Evolutionary conservation across 2,113 vertebrate species (phyloP).

Genomic region (Menura novaehollandiae): DNA sequence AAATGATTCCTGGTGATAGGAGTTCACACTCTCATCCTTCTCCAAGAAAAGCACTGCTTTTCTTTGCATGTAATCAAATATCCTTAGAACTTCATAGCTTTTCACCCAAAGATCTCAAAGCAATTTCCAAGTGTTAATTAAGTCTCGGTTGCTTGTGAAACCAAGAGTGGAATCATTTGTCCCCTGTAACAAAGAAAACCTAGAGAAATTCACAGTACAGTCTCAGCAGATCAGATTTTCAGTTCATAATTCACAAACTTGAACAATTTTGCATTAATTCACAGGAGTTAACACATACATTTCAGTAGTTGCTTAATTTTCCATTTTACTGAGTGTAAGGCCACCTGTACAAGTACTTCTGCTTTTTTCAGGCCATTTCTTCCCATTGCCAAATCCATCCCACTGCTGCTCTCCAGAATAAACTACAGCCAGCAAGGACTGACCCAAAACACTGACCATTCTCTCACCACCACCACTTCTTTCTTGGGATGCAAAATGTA

Average conservation of each 20-base stretch:
- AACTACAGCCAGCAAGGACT: background rate
- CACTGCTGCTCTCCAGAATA: background rate
- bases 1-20: background rate
- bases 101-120: background rate
- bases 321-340: background rate
- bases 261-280: background rate
- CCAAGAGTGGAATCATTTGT: background rate
- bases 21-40: background rate
- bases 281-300: background rate
- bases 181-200: background rate
- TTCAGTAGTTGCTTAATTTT: background rate
- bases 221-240: background rate
- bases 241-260: background rate
- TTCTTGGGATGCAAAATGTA: background rate
- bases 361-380: background rate
- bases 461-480: background rate
- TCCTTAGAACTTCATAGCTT: background rate
- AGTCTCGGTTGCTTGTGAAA: background rate
- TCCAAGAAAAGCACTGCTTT: background rate
- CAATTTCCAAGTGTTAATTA: constrained; percentile 15
- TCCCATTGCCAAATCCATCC: background rate
- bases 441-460: background rate
- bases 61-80: background rate
- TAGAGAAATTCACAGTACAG: background rate
- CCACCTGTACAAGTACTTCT: background rate